Percentiles rank a stretch among this genome's conserved stretches.
Evolutionary conservation across 2,797 vertebrate species (phyloP).

Genomic region (Sebastes flavidus): DNA sequence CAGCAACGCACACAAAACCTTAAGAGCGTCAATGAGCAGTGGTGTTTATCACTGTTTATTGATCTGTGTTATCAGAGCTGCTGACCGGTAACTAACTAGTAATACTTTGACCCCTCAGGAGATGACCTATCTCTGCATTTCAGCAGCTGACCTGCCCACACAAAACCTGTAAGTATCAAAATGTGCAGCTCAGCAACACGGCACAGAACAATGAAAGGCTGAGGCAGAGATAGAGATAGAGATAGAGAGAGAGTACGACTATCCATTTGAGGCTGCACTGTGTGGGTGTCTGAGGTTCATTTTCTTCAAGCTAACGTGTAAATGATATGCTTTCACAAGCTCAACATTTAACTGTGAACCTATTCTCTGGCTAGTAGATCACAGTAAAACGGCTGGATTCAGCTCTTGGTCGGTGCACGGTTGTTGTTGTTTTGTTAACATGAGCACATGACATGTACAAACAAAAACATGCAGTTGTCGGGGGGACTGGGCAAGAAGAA

Average conservation of each 20-base stretch:
- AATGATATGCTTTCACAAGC: slow-evolving; percentile 58
- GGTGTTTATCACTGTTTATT: neutral
- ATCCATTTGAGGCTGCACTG: slow-evolving; percentile 42
- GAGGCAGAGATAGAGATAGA: slow-evolving; percentile 15
- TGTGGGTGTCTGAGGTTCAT: slow-evolving; percentile 65
- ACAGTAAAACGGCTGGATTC: neutral
- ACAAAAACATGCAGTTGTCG: neutral
- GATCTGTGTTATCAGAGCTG: slow-evolving; percentile 9
- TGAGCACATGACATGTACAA: neutral
- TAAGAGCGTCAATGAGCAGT: neutral
- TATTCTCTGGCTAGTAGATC: slow-evolving; percentile 10
- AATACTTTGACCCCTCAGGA: slow-evolving; percentile 83
- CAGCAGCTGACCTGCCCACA: slow-evolving; percentile 92
- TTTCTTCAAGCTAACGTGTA: slow-evolving; percentile 51
- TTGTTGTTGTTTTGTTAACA: neutral
- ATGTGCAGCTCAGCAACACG: slow-evolving; percentile 35
- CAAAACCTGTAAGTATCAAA: slow-evolving; percentile 94
- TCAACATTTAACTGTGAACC: slow-evolving; percentile 33
- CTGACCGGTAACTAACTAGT: slow-evolving; percentile 53
- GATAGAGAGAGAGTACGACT: slow-evolving; percentile 9
- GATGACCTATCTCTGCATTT: slow-evolving; percentile 97
- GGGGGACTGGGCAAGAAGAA: neutral
- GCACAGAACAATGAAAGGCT: slow-evolving; percentile 32
- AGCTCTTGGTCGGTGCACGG: neutral
- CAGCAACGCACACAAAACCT: neutral